Evolutionary conservation across 2,888 invertebrate genomes (phyloP).

Genomic region (Nezara viridula): DNA sequence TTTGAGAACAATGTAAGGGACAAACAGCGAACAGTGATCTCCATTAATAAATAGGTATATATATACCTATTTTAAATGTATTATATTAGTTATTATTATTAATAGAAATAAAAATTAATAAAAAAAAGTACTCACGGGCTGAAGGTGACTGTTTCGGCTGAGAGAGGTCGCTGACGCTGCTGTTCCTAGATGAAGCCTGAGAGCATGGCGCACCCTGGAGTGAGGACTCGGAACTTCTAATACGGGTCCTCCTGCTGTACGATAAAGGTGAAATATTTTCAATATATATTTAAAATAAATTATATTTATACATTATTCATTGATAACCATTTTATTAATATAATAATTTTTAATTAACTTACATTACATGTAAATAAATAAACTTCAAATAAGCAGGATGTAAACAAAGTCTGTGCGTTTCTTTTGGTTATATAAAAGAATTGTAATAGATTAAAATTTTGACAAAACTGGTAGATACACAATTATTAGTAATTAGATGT

Average conservation of each 20-base stretch:
- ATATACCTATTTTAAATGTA: background rate
- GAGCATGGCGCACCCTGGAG: conserved; percentile 63
- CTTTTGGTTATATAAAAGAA: too few species aligned
- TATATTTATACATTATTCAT: too few species aligned
- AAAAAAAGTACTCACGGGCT: conserved; percentile 59
- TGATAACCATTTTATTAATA: too few species aligned
- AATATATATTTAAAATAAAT: too few species aligned
- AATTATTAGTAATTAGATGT: too few species aligned
- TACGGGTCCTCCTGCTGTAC: conserved; percentile 66
- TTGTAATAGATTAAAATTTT: too few species aligned
- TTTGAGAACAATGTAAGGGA: too few species aligned
- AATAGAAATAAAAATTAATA: background rate
- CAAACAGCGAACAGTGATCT: background rate
- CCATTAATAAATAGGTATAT: background rate
- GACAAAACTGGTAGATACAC: too few species aligned
- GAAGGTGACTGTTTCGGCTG: conserved; percentile 63
- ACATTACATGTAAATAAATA: background rate
- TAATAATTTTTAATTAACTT: too few species aligned
- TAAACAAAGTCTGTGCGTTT: too few species aligned
- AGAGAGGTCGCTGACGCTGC: conserved; percentile 67
- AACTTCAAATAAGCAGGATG: too few species aligned
- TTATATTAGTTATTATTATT: background rate
- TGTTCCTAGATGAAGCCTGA: conserved; percentile 67
- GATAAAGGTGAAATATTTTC: background rate
- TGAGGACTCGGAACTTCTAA: conserved; percentile 66